Evolutionary conservation across 2,797 vertebrate genomes (phyloP).

Genomic region (Sebastes flavidus): DNA sequence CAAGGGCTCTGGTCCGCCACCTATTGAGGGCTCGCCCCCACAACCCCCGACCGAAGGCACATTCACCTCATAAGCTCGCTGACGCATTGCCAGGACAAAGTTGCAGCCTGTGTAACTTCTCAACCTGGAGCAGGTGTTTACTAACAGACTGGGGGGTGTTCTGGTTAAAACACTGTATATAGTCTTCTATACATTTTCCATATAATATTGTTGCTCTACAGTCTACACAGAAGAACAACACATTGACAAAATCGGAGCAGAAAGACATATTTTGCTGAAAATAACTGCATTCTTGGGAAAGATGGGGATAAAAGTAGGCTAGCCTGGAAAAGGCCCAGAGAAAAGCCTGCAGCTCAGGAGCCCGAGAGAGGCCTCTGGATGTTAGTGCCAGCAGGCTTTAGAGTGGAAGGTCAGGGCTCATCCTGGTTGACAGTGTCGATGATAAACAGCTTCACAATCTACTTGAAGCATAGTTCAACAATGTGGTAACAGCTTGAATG

Average conservation of each 20-base stretch:
- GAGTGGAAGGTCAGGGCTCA: constrained; percentile 24
- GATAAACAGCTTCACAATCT: constrained; percentile 31
- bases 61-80: background rate
- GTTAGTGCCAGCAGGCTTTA: constrained; percentile 23
- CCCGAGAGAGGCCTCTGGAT: constrained; percentile 19
- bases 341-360: constrained; percentile 46
- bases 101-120: background rate
- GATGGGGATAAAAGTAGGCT: constrained; percentile 66
- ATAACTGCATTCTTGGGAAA: constrained; percentile 70
- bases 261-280: constrained; percentile 58
- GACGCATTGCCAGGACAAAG: background rate
- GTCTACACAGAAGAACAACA: constrained; percentile 16
- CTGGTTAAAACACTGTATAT: constrained; percentile 2
- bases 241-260: constrained; percentile 60
- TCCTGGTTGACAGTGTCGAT: constrained; percentile 7
- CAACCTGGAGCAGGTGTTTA: constrained; percentile 9
- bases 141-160: background rate
- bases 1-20: constrained; percentile 1
- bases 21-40: background rate
- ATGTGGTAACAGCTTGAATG: constrained; percentile 23
- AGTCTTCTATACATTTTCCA: constrained; percentile 25
- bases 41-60: background rate
- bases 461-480: constrained; percentile 17
- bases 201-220: constrained; percentile 18
- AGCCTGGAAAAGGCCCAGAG: constrained; percentile 47